Conservation (phyloP, 1,140 invertebrate genomes). For the Pinna nobilis region DNA sequence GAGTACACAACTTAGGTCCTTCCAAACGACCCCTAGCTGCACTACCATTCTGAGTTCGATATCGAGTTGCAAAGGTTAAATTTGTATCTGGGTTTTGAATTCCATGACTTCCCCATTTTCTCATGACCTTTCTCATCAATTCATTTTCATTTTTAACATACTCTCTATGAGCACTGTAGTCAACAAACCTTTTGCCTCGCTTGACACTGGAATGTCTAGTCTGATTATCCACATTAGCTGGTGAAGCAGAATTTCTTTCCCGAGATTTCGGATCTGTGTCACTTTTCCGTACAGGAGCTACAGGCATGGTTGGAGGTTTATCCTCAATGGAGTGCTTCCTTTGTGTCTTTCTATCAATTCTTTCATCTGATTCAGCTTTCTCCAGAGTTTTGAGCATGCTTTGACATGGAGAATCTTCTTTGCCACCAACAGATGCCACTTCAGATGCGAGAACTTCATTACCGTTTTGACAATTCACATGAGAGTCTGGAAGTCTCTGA, state of each 20-base stretch:
- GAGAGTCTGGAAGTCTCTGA: too few relatives aligned
- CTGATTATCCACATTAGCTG: too few relatives aligned
- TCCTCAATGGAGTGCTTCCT: background rate
- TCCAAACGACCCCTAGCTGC: conserved; percentile 20
- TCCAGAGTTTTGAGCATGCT: too few relatives aligned
- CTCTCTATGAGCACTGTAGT: background rate
- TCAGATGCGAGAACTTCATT: too few relatives aligned
- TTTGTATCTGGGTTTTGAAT: conserved; percentile 44
- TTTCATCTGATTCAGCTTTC: background rate
- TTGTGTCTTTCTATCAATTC: background rate
- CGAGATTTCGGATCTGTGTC: background rate
- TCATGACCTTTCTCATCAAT: conserved; percentile 28
- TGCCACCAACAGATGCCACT: too few relatives aligned
- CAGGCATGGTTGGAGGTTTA: background rate
- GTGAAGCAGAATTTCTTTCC: too few relatives aligned
- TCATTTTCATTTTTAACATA: conserved; percentile 22
- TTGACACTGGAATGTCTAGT: background rate
- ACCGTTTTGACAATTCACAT: too few relatives aligned
- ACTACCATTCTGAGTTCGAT: background rate
- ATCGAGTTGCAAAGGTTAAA: conserved; percentile 14
- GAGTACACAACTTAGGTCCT: conserved; percentile 18
- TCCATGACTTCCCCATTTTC: conserved; percentile 27
- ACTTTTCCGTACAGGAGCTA: background rate
- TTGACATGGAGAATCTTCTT: too few relatives aligned
- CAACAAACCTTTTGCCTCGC: background rate